Percentiles rank a stretch among this genome's conserved stretches.
phyloP scores from a whole-genome alignment of 2,888 invertebrate species.

The Deilephila elpenor region DNA sequence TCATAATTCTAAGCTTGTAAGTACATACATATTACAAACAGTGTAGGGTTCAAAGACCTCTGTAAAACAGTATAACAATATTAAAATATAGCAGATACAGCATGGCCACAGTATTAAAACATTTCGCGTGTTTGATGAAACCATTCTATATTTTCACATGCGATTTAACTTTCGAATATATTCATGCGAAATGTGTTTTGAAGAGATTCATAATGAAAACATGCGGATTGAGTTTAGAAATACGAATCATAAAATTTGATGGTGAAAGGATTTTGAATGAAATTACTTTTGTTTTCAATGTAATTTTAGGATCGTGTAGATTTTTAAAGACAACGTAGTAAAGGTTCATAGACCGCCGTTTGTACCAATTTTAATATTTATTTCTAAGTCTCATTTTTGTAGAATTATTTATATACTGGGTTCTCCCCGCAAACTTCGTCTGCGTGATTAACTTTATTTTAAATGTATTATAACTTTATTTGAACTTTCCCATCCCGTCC shows the following conservation, averaged over 20 bases:
- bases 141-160: neutral
- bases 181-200: neutral
- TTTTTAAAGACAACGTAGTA: too few species aligned
- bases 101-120: neutral
- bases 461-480: too few species aligned
- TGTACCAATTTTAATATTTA: too few species aligned
- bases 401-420: too few species aligned
- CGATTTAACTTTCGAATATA: neutral
- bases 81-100: neutral
- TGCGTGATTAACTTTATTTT: too few species aligned
- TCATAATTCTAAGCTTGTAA: neutral
- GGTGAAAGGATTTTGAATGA: neutral
- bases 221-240: neutral
- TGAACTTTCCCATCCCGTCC: too few species aligned
- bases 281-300: too few species aligned
- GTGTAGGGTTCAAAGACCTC: neutral
- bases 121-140: neutral
- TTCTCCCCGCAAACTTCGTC: too few species aligned
- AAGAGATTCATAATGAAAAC: neutral
- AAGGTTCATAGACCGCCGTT: too few species aligned
- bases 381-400: too few species aligned
- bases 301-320: too few species aligned
- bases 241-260: neutral
- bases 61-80: neutral
- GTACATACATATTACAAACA: neutral